Conservation (phyloP, 64 coral and sea anemone species). For the Acropora tenuis region DNA sequence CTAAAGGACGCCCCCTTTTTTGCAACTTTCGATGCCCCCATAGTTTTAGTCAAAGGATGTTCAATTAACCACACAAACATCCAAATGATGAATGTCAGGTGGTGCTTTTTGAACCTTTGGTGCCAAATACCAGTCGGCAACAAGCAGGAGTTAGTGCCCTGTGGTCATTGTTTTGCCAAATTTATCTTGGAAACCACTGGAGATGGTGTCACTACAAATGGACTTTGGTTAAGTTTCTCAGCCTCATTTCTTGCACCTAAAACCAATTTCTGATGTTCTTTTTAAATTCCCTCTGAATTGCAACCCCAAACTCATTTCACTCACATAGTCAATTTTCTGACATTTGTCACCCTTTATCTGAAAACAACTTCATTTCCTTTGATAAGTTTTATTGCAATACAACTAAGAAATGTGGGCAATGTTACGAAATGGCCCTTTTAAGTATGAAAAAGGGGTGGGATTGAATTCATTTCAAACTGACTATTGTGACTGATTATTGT, state of each 20-base stretch:
- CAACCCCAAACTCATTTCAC: neutral
- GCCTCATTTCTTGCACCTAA: neutral
- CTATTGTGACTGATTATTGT: no score
- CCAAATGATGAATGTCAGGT: neutral
- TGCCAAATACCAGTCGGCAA: neutral
- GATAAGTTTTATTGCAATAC: neutral
- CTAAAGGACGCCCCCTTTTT: constrained; percentile 7
- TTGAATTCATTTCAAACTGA: no score
- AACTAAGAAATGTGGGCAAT: neutral
- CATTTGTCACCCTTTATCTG: neutral
- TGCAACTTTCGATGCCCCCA: constrained; percentile 23
- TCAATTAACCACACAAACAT: neutral
- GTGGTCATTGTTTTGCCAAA: neutral
- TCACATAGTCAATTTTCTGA: neutral
- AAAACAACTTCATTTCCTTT: neutral
- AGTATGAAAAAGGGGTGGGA: neutral
- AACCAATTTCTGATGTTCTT: neutral
- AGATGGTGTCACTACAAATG: no score
- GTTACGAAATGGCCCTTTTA: neutral
- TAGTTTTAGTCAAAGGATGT: neutral
- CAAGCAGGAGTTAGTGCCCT: neutral
- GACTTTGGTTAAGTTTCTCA: no score
- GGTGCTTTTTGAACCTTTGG: neutral
- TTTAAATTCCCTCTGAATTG: neutral
- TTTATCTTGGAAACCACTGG: neutral